These are phyloP conservation scores for Phaethornis superciliosus DNA, from an alignment of 2,113 vertebrate species.

Conservation along the genomic window DNA sequence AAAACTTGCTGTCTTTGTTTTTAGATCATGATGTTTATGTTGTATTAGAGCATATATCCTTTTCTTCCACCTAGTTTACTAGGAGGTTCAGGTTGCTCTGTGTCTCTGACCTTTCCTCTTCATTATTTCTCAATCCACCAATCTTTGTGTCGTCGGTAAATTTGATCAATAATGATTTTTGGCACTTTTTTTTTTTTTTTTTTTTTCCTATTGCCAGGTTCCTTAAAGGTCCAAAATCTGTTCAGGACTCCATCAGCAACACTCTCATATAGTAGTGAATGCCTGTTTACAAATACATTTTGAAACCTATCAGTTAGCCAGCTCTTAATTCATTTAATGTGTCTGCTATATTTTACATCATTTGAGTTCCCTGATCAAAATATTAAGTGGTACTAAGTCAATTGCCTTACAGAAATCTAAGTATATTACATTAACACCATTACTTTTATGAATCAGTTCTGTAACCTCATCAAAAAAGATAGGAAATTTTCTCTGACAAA, in stretches of 20 bases:
- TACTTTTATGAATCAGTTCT: constrained; percentile 40
- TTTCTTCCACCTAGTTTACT: neutral
- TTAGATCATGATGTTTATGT: neutral
- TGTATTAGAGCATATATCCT: neutral
- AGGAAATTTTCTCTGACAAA: constrained; percentile 26
- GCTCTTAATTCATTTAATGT: constrained; percentile 27
- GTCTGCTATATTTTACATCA: constrained; percentile 41
- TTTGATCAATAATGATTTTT: constrained; percentile 23
- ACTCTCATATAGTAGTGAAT: neutral
- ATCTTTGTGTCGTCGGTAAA: constrained; percentile 53
- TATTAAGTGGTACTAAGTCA: constrained; percentile 10
- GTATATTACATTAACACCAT: constrained; percentile 30
- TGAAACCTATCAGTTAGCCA: constrained; percentile 38
- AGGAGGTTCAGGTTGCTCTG: neutral
- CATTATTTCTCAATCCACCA: constrained; percentile 36
- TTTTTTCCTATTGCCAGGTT: neutral
- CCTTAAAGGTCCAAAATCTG: neutral
- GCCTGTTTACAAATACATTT: constrained; percentile 25
- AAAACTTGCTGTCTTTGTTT: neutral
- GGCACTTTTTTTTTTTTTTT: neutral
- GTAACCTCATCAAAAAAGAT: constrained; percentile 37
- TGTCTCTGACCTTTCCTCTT: constrained; percentile 36
- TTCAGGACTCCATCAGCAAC: neutral
- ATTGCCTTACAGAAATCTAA: constrained; percentile 38
- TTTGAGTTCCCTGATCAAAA: constrained; percentile 14